Conservation (phyloP, 2,797 vertebrate species). For the Mionectes olivaceus region DNA sequence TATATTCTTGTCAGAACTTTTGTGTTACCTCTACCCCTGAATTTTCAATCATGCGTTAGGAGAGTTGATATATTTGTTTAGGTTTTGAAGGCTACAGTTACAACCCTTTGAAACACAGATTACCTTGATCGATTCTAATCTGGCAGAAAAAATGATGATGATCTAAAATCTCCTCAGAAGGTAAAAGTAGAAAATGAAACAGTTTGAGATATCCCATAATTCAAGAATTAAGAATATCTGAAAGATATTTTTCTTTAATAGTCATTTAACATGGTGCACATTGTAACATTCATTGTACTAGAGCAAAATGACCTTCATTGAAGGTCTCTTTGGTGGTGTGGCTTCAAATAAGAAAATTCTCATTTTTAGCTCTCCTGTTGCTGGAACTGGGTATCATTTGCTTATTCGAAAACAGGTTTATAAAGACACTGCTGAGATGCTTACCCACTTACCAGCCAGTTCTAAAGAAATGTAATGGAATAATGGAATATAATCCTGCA, state of each 20-base stretch:
- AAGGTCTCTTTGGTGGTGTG: neutral
- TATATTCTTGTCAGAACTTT: neutral
- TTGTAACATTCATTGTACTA: neutral
- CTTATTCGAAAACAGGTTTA: neutral
- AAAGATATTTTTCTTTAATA: neutral
- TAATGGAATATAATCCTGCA: neutral
- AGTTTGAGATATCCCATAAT: neutral
- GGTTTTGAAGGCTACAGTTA: neutral
- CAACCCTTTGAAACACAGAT: neutral
- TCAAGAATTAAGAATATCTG: neutral
- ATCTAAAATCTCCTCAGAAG: neutral
- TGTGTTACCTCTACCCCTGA: neutral
- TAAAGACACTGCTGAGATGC: neutral
- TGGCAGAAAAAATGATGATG: neutral
- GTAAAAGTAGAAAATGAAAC: neutral
- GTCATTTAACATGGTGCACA: neutral
- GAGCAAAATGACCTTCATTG: neutral
- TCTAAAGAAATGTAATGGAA: neutral
- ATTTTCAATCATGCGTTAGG: neutral
- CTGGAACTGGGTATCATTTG: neutral
- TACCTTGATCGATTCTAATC: neutral
- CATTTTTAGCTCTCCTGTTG: neutral
- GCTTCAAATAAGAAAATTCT: neutral
- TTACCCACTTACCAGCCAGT: neutral
- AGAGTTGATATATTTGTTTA: neutral